A percentile compares a stretch with the other conserved stretches of the same genome.
Conservation (phyloP, 2,113 vertebrate species). For the Eurypyga helias region DNA sequence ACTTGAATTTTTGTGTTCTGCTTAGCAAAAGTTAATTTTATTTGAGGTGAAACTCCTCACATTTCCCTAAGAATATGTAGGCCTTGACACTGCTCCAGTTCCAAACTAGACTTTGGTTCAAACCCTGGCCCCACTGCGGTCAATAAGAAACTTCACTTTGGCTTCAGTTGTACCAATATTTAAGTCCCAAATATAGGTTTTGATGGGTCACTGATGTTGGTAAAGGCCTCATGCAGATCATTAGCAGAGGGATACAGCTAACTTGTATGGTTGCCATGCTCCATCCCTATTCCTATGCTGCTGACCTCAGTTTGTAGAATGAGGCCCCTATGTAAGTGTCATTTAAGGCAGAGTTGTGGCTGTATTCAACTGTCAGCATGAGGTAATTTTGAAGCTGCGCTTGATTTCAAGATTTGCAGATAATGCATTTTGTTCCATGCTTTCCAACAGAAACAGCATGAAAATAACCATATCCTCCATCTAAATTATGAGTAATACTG, state of each 20-base stretch:
- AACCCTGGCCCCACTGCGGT: background rate
- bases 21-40: background rate
- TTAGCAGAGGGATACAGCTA: background rate
- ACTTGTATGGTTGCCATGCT: accelerated
- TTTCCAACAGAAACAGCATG: conserved; percentile 17
- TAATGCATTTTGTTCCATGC: background rate
- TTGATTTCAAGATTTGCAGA: background rate
- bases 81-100: background rate
- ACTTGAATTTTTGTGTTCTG: background rate
- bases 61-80: background rate
- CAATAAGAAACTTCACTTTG: background rate
- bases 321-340: background rate
- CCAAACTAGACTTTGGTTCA: background rate
- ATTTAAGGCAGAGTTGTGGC: background rate
- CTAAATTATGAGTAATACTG: conserved; percentile 30
- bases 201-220: background rate
- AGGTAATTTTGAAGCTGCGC: accelerated
- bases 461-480: background rate
- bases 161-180: background rate
- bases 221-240: background rate
- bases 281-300: background rate
- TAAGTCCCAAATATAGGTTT: background rate
- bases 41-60: background rate
- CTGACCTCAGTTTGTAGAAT: background rate
- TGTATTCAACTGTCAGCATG: background rate